Conservation (phyloP, 2,113 vertebrate species). For the Cynopterus brachyotis region DNA sequence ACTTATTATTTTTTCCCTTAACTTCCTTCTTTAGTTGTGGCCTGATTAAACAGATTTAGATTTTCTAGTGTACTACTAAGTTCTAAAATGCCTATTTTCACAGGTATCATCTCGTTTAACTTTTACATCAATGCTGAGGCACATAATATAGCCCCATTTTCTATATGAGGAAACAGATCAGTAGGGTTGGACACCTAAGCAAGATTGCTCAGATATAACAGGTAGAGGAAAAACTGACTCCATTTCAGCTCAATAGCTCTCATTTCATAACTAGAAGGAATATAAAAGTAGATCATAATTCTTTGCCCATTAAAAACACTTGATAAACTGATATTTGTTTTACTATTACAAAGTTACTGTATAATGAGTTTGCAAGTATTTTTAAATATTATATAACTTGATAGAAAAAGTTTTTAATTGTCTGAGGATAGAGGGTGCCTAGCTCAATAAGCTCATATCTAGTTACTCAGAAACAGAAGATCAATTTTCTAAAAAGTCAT, state of each 20-base stretch:
- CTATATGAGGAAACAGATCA: background rate
- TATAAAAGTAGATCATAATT: background rate
- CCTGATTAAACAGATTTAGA: background rate
- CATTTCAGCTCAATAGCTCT: background rate
- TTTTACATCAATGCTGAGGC: background rate
- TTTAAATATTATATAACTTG: background rate
- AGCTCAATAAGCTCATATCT: background rate
- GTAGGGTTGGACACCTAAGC: background rate
- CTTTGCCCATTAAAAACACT: background rate
- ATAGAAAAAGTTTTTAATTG: background rate
- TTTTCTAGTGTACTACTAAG: background rate
- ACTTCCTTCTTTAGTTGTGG: background rate
- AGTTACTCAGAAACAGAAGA: background rate
- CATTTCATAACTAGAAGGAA: background rate
- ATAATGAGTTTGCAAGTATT: background rate
- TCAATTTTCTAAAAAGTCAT: background rate
- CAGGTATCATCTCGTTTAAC: background rate
- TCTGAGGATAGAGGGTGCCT: background rate
- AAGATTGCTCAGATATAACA: background rate
- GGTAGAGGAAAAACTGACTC: background rate
- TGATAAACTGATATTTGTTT: conserved; percentile 9
- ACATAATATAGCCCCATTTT: background rate
- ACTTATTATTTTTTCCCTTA: background rate
- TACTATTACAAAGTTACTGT: background rate
- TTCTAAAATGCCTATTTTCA: conserved; percentile 10